Evolutionary conservation across 1,140 invertebrate genomes (phyloP).

Genomic region (Drosophila kanapiae): DNA sequence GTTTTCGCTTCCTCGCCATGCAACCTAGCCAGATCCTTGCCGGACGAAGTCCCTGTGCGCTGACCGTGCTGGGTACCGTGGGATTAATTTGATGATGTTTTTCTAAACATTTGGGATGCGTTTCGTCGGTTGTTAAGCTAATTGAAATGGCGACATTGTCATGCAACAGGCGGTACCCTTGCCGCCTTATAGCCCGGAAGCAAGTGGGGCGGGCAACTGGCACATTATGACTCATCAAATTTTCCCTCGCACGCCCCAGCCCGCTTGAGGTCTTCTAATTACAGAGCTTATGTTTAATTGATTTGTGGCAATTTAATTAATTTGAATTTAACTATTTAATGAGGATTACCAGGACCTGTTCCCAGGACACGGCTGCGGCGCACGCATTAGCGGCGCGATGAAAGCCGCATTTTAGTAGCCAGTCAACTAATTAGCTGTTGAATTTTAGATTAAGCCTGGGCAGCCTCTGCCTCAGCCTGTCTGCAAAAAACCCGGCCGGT

Average conservation of each 20-base stretch:
- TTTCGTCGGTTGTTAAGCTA: constrained; percentile 71
- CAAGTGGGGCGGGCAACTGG: constrained; percentile 5
- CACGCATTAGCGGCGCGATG: constrained; percentile 50
- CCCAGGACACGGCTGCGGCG: constrained; percentile 31
- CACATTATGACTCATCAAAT: constrained; percentile 50
- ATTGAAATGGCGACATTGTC: constrained; percentile 74
- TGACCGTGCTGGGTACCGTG: constrained; percentile 38
- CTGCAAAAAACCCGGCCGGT: constrained; percentile 21
- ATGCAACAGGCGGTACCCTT: constrained; percentile 60
- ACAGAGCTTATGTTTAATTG: constrained; percentile 81
- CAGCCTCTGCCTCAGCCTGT: constrained; percentile 18
- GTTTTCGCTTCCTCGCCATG: constrained; percentile 24
- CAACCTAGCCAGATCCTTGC: constrained; percentile 9
- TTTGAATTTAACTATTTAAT: constrained; percentile 84
- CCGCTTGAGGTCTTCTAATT: constrained; percentile 76
- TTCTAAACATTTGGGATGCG: constrained; percentile 69
- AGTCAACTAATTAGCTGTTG: constrained; percentile 76
- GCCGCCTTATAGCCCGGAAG: constrained; percentile 4
- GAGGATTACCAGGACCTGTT: constrained; percentile 68
- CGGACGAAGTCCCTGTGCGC: constrained; percentile 31
- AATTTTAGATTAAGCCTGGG: constrained; percentile 75
- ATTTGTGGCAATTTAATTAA: constrained; percentile 84
- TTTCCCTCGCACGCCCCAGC: constrained; percentile 2
- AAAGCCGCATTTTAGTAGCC: constrained; percentile 78
- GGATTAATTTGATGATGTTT: constrained; percentile 75